phyloP scores from a whole-genome alignment of 2,113 vertebrate genomes.

The Prochilodus magdalenae region DNA sequence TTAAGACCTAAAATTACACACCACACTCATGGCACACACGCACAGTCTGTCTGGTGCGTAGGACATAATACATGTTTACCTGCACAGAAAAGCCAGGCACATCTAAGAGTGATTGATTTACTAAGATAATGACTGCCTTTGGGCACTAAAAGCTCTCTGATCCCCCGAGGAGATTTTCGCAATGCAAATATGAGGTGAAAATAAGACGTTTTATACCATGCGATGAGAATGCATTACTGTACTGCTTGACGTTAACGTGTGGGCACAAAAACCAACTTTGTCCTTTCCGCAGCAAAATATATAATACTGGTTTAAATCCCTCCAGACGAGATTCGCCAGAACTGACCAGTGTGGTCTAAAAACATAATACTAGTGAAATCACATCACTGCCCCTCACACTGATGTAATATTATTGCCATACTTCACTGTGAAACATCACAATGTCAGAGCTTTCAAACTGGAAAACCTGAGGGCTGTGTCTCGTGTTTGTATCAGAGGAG shows the following conservation, averaged over 20 bases:
- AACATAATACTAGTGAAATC: background rate
- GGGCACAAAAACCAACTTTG: conserved; percentile 19
- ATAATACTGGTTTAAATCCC: conserved; percentile 7
- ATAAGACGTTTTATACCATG: conserved; percentile 37
- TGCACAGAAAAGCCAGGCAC: conserved; percentile 62
- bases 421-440: background rate
- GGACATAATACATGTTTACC: conserved; percentile 80
- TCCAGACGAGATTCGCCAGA: conserved; percentile 1
- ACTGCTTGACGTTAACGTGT: conserved; percentile 23
- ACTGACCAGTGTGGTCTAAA: conserved; percentile 3
- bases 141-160: conserved; percentile 39
- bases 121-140: conserved; percentile 36
- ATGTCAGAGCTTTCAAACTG: background rate
- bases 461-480: background rate
- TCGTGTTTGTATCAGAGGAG: conserved; percentile 1
- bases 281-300: conserved; percentile 18
- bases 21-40: conserved; percentile 71
- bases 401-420: conserved; percentile 26
- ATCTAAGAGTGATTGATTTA: conserved; percentile 68
- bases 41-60: conserved; percentile 76
- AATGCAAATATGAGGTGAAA: conserved; percentile 41
- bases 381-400: background rate
- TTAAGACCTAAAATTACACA: conserved; percentile 78
- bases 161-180: conserved; percentile 27
- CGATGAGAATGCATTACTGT: conserved; percentile 28